Base-by-base conservation (phyloP, 2,888 invertebrate species). In the Suillia variegata region DNA sequence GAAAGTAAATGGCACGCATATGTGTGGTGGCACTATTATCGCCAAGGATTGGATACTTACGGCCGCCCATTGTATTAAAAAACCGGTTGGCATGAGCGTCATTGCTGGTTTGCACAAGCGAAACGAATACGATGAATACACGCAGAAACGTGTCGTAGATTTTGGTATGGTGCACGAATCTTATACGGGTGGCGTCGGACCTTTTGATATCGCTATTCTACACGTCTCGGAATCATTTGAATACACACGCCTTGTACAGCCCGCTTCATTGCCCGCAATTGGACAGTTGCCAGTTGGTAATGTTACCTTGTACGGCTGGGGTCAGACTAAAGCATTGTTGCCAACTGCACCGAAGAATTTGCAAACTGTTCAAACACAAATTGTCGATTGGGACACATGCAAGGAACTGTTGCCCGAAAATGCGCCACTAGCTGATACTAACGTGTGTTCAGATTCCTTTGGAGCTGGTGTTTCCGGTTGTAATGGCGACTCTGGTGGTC, bases 161-260 rank as follows among this genome's bases (percentile, higher is more conserved):
- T 74, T 68, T 15, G 70, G 75, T 18, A 67, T 72, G 21, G 68
- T 80, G 1, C 84, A 85, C 61, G 71, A 73, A 34, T 2, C 22
- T 2, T 80, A 68, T 63, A 22, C 12, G 38, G 82, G 83, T 15
- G 77, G 77, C 2, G 80, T 82, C 13, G 82, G 79, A 15, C 82
- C 82, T 59, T 83, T 84, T 65, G 87, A 87, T 67, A 85, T 87
- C 64, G 87, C 85, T 24, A 55, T 87, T 1, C 65, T 87, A 58
- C 75, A 75, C 62, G 68, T 78, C 8, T 67, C 65, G 20, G 54
- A 68, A 34, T 62, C 77, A 1, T 75, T 81, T 34, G 61, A 61
- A 10, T 77, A 79, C 61, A 78, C 76, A 54, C 64, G 74, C 48
- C 67, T n/a, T 12, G 79, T 84, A 4, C 69, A 74, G 50, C 71